Evolutionary conservation across 2,888 invertebrate species (phyloP).

Genomic region (Eurytoma adleriae): DNA sequence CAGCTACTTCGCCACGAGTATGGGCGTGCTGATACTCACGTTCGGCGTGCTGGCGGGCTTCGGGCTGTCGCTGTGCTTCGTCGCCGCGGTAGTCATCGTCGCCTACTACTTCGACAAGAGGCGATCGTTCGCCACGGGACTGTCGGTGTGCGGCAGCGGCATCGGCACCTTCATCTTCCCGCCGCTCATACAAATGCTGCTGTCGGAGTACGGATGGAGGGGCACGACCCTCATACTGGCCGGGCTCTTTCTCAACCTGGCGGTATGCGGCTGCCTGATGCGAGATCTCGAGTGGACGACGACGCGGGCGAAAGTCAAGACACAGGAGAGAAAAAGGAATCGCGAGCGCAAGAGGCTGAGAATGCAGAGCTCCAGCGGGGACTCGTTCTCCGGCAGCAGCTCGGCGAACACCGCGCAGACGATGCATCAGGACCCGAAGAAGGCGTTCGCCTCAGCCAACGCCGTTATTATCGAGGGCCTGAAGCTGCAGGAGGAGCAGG

Average conservation of each 20-base stretch:
- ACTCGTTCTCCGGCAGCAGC: constrained; percentile 84
- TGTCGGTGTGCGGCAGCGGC: constrained; percentile 92
- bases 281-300: constrained; percentile 85
- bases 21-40: constrained; percentile 87
- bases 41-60: constrained; percentile 91
- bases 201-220: constrained; percentile 89
- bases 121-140: constrained; percentile 89
- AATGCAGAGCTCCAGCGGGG: constrained; percentile 78
- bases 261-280: constrained; percentile 89
- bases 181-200: constrained; percentile 85
- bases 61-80: constrained; percentile 90
- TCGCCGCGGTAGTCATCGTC: constrained; percentile 93
- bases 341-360: constrained; percentile 81
- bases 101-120: constrained; percentile 93
- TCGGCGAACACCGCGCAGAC: constrained; percentile 77
- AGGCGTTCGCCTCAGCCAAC: constrained; percentile 70
- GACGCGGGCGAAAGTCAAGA: constrained; percentile 80
- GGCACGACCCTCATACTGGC: constrained; percentile 89
- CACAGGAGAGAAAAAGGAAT: constrained; percentile 81
- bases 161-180: constrained; percentile 93
- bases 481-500: constrained; percentile 68
- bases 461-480: constrained; percentile 74
- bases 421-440: constrained; percentile 64
- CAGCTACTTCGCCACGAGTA: constrained; percentile 85
- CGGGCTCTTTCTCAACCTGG: constrained; percentile 88